phyloP scores from a whole-genome alignment of 2,113 vertebrate genomes.

The Genyomyrus donnyi region DNA sequence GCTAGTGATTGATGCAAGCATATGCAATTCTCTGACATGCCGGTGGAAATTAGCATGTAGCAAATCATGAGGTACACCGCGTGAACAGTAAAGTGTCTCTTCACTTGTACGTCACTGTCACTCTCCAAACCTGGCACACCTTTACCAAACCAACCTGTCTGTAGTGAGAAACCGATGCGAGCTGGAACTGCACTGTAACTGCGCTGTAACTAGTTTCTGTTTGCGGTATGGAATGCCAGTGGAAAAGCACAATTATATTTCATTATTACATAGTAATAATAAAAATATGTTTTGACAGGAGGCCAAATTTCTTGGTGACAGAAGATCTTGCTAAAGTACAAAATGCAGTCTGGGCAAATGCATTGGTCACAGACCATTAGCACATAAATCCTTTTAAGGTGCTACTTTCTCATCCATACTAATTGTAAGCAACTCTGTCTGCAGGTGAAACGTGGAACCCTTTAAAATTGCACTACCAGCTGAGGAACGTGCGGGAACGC shows the following conservation, averaged over 20 bases:
- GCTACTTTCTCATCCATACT: not conserved
- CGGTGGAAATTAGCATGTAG: not conserved
- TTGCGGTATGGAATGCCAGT: not conserved
- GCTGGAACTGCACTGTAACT: not conserved
- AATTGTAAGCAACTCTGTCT: conserved; percentile 8
- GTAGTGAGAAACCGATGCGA: not conserved
- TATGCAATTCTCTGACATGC: not conserved
- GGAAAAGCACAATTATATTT: not conserved
- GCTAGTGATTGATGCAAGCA: not conserved
- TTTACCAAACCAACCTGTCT: not conserved
- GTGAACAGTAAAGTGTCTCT: not conserved
- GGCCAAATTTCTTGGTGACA: not conserved
- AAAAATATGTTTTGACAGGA: not conserved
- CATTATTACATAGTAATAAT: not conserved
- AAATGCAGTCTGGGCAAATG: not conserved
- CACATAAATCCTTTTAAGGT: not conserved
- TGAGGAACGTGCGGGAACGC: conserved; percentile 87
- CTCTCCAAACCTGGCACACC: not conserved
- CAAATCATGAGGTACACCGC: not conserved
- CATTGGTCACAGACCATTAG: not conserved
- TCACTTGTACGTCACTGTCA: not conserved
- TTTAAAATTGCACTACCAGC: conserved; percentile 90
- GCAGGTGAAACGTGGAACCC: conserved; percentile 96
- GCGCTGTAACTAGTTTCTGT: not conserved
- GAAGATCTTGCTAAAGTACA: not conserved